Evolutionary conservation across 2,888 invertebrate species (phyloP).

Genomic region (Seladonia tumulorum): DNA sequence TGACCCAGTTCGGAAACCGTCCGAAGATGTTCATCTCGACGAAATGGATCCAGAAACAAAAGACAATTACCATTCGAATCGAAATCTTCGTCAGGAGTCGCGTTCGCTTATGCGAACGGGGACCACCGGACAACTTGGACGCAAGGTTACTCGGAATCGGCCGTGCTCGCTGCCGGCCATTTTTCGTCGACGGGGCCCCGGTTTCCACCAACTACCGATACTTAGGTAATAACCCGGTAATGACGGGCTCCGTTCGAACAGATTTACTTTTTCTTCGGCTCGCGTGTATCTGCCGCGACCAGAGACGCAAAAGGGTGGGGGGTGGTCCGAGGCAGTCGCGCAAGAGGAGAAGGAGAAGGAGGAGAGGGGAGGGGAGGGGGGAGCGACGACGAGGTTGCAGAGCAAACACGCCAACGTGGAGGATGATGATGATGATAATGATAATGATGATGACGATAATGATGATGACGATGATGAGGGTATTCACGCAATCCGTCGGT

Average conservation of each 20-base stretch:
- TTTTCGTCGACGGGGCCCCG: constrained; percentile 59
- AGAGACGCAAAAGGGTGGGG: background rate
- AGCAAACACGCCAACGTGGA: constrained; percentile 78
- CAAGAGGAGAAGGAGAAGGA: background rate
- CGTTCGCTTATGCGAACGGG: background rate
- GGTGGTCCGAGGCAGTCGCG: background rate
- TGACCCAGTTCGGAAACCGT: no score
- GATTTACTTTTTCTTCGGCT: constrained; percentile 69
- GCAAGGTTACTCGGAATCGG: constrained; percentile 6
- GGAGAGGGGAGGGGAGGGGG: no score
- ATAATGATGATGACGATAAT: constrained; percentile 69
- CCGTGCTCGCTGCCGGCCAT: constrained; percentile 20
- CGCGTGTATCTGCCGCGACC: constrained; percentile 52
- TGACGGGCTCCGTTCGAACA: constrained; percentile 76
- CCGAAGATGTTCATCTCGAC: no score
- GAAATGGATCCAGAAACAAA: no score
- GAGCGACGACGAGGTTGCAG: constrained; percentile 56
- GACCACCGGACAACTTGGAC: background rate
- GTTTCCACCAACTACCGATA: constrained; percentile 74
- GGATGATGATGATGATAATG: constrained; percentile 74
- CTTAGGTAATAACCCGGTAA: constrained; percentile 82
- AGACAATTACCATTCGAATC: background rate
- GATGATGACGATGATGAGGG: constrained; percentile 76
- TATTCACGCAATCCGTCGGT: constrained; percentile 67
- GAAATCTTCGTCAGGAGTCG: background rate